phyloP scores from a whole-genome alignment of 2,797 vertebrate genomes.

The Tenualosa thibaudeaui region DNA sequence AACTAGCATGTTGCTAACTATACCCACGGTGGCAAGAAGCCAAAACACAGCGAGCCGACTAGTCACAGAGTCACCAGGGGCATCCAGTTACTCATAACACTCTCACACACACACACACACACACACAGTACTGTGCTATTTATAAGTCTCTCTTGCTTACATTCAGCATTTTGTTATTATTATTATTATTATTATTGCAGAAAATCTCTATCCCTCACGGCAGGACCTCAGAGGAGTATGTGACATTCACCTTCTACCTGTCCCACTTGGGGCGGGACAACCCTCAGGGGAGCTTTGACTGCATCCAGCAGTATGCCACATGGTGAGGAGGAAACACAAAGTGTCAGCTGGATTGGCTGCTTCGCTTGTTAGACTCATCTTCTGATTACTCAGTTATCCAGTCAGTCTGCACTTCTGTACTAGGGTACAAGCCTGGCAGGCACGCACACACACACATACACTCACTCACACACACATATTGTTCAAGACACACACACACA shows the following conservation, averaged over 20 bases:
- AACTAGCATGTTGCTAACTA: too few relatives aligned
- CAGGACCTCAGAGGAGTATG: conserved; percentile 78
- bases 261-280: conserved; percentile 94
- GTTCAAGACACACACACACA: not conserved
- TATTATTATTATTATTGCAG: conserved; percentile 67
- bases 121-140: not conserved
- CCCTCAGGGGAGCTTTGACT: conserved; percentile 97
- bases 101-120: not conserved
- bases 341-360: not conserved
- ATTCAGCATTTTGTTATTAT: conserved; percentile 26
- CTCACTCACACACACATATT: not conserved
- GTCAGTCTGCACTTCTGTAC: not conserved
- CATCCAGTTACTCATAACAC: not conserved
- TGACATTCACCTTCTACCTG: conserved; percentile 92
- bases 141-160: not conserved
- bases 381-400: not conserved
- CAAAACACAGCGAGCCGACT: too few relatives aligned
- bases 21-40: too few relatives aligned
- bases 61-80: not conserved
- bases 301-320: conserved; percentile 94
- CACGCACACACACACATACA: not conserved
- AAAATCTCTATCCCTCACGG: conserved; percentile 92
- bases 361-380: not conserved
- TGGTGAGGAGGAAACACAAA: conserved; percentile 74
- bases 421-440: not conserved